Evolutionary conservation across 2,888 invertebrate genomes (phyloP), one percentile per base, ranked within the genome.

Genomic region (Saturnia pavonia): DNA sequence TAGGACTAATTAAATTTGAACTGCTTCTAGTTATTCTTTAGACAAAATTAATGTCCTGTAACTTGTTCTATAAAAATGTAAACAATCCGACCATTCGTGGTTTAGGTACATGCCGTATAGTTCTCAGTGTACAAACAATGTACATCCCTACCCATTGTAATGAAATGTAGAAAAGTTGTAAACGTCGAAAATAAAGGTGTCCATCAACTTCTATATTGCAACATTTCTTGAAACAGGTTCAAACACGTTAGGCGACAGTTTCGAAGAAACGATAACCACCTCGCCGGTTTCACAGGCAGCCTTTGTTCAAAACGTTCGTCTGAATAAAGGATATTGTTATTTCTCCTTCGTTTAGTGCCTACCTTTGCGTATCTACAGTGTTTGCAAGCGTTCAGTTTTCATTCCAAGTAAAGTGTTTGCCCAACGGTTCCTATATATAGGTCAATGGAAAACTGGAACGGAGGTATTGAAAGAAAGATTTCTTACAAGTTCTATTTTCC

Each of bases 311-410:
- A 66, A 51, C 66, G 70, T 74, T 78, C 70, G 73, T 78, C 76
- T 76, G 74, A 80, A 82, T 83, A 83, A 80, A 82, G 79, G 77
- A 82, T 83, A 85, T 81, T 83, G 81, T 85, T 84, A 85, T 86
- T 84, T 83, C 78, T 82, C 76, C 78, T 80, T 80, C 82, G 76
- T 80, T 84, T 80, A 80, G 78, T 80, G 77, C 78, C 79, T 79
- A 80, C 83, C 81, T 81, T 82, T 80, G 78, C 80, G 75, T 65
- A 65, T 80, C 81, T 83, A 81, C 80, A 74, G 74, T 80, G 79
- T 80, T 79, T 79, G 78, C 74, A 72, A 79, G 73, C 75, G 78
- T 82, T 79, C 82, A 82, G 82, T 81, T 84, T 82, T 81, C 80
- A 80, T 80, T 80, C 70, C 72, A 68, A 75, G 75, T 76, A 76